Evolutionary conservation across 2,797 vertebrate genomes (phyloP).

Genomic region (Darevskia nairensis): DNA sequence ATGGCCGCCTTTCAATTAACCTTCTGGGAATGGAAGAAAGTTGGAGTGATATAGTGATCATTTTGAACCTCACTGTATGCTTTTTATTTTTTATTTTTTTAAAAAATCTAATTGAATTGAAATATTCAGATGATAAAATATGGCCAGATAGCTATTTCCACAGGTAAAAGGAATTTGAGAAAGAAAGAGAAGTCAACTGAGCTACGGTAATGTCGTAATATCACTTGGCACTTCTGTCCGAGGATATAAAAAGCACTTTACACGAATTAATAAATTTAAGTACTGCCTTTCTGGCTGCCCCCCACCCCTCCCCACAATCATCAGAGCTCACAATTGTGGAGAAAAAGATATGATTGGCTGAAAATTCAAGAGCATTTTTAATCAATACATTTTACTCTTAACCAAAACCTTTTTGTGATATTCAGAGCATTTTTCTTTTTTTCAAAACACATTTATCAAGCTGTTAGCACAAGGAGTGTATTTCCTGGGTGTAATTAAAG

Average conservation of each 20-base stretch:
- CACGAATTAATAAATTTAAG: conserved; percentile 52
- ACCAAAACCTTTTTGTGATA: background rate
- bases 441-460: background rate
- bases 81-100: conserved; percentile 32
- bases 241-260: conserved; percentile 57
- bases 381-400: conserved; percentile 3
- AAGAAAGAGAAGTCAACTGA: conserved; percentile 70
- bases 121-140: conserved; percentile 80
- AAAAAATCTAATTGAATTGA: conserved; percentile 82
- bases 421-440: background rate
- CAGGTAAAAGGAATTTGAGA: conserved; percentile 74
- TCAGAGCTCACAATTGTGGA: conserved; percentile 3
- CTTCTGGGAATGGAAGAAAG: conserved; percentile 81
- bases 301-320: rapidly evolving
- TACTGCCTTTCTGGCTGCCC: rapidly evolving
- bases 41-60: conserved; percentile 83
- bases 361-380: background rate
- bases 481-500: background rate
- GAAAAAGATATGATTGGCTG: background rate
- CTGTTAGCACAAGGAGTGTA: background rate
- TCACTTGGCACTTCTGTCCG: conserved; percentile 55
- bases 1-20: conserved; percentile 86
- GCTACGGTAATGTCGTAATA: conserved; percentile 69
- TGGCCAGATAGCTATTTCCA: conserved; percentile 72
- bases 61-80: conserved; percentile 78